Evolutionary conservation across 2,888 invertebrate species (phyloP).

Genomic region (Clostera curtula): DNA sequence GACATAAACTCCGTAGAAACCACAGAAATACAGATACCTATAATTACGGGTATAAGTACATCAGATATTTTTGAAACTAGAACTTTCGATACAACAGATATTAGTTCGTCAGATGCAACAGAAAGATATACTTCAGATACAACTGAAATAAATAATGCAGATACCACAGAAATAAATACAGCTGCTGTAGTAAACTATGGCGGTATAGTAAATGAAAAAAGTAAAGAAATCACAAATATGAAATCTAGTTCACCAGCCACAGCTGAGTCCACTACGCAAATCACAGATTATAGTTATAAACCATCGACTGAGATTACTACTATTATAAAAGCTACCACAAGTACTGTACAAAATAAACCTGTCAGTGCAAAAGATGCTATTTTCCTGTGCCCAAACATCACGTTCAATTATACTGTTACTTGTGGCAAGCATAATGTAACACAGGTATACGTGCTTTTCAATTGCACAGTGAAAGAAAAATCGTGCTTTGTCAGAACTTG

Average conservation of each 20-base stretch:
- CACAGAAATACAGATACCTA: neutral
- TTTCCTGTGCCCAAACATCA: slow-evolving; percentile 32
- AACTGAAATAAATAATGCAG: slow-evolving; percentile 4
- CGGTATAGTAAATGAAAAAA: no score
- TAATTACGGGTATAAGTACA: neutral
- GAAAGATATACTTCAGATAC: slow-evolving; percentile 5
- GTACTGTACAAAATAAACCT: no score
- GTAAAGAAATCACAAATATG: no score
- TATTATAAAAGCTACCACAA: no score
- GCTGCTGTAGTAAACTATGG: no score
- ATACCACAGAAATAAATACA: slow-evolving; percentile 4
- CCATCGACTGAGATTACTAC: no score
- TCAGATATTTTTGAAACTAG: neutral
- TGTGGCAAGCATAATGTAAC: slow-evolving; percentile 50
- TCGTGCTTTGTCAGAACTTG: slow-evolving; percentile 45
- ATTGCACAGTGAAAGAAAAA: slow-evolving; percentile 41
- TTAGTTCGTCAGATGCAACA: neutral
- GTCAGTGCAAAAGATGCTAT: slow-evolving; percentile 2
- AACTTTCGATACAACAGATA: neutral
- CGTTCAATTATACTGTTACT: slow-evolving; percentile 47
- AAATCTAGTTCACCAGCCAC: no score
- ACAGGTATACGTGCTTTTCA: slow-evolving; percentile 48
- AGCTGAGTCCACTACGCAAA: no score
- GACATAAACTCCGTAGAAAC: neutral
- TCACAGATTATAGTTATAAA: no score